Evolutionary conservation across 2,113 vertebrate genomes (phyloP).

Genomic region (Tachysurus vachellii): DNA sequence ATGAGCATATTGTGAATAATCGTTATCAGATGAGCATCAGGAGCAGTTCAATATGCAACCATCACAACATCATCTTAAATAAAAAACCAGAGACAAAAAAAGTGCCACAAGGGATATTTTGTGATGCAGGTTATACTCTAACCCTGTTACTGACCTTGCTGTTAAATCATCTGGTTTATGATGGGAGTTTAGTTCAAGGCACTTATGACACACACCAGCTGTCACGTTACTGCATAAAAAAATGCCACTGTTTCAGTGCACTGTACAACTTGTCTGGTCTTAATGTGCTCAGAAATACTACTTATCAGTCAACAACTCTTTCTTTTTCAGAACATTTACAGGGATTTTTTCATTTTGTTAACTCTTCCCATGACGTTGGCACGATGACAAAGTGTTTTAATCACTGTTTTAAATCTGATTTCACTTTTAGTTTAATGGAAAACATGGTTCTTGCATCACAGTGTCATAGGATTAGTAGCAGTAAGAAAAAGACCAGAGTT

Average conservation of each 20-base stretch:
- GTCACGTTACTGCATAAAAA: background rate
- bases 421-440: slow-evolving; percentile 26
- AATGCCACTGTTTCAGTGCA: background rate
- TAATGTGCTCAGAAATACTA: background rate
- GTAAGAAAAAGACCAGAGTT: slow-evolving; percentile 16
- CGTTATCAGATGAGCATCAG: background rate
- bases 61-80: background rate
- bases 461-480: slow-evolving; percentile 27
- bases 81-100: too few relatives aligned
- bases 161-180: background rate
- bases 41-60: background rate
- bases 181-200: background rate
- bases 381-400: slow-evolving; percentile 25
- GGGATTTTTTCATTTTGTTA: background rate
- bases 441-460: background rate
- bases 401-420: slow-evolving; percentile 31
- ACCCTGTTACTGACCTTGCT: background rate
- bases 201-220: background rate
- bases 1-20: background rate
- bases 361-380: background rate
- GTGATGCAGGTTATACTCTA: background rate
- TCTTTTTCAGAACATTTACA: background rate
- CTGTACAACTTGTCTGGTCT: background rate
- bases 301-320: background rate
- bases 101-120: background rate